Evolutionary conservation across 2,888 invertebrate genomes (phyloP), one percentile per base, ranked within the genome.

Genomic region (Anarsia innoxiella): DNA sequence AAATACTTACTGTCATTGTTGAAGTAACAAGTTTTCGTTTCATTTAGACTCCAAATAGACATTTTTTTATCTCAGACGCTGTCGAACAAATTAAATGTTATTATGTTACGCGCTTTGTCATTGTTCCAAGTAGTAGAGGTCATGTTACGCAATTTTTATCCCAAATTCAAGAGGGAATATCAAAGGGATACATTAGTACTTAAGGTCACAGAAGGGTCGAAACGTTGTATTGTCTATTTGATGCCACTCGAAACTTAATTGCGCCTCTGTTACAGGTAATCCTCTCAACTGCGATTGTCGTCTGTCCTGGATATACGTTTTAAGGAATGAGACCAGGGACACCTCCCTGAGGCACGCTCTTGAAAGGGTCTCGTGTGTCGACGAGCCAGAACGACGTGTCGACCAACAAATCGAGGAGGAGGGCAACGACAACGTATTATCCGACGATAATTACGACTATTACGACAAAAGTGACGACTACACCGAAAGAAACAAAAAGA

Each of bases 211-310:
- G 23, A 31, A 31, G 19, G 9, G 23, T 12, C 12, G 11, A 31
- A 19, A 8, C 8, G 3, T 19, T 8, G 19, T 19, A 19, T 19
- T 5, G 19, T 8, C 4, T 19, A 19, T 19, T 3, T 19, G 19
- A 19, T n/a, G 19, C 8, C 19, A 32, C 32, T 25, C 14, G 34
- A 28, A 16, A 15, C 37, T 41, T 46, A 60, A 61, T 48, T 44
- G 26, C 31, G 23, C 42, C 36, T 64, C 45, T 67, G 45, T 48
- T 73, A 28, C 90, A 94, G 94, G 91, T 69, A 94, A 94, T 85
- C 90, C 89, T 61, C 90, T 94, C 76, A 88, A 88, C 71, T 94
- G 94, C 80, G 93, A 94, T 83, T 94, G 94, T 73, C 91, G 92
- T 39, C 87, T 94, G 42, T 88, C 90, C 33, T 94, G 94, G 94